A percentile compares a stretch with the other conserved stretches of the same genome.
These are phyloP conservation scores for Bombus waltoni DNA, from an alignment of 1,140 invertebrate species.

Conservation along the genomic window DNA sequence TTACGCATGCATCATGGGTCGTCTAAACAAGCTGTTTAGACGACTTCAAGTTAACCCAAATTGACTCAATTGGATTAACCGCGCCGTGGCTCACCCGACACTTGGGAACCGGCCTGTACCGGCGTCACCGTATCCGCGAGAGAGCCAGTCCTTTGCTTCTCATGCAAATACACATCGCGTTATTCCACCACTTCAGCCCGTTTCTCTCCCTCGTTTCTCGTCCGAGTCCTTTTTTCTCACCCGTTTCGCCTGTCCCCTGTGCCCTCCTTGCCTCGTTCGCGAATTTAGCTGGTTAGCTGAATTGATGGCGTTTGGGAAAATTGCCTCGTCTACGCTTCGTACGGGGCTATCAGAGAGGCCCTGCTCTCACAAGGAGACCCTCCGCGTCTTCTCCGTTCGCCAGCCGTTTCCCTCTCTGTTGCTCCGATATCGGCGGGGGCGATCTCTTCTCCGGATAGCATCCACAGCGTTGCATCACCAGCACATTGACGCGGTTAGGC, in stretches of 20 bases:
- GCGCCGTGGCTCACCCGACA: constrained; percentile 79
- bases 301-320: constrained; percentile 71
- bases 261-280: constrained; percentile 65
- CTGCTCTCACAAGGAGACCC: constrained; percentile 34
- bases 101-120: constrained; percentile 80
- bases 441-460: constrained; percentile 13
- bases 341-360: constrained; percentile 26
- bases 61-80: constrained; percentile 83
- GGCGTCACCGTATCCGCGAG: constrained; percentile 71
- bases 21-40: constrained; percentile 82
- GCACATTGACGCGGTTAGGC: not conserved
- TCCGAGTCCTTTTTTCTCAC: constrained; percentile 56
- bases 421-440: not conserved
- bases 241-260: constrained; percentile 39
- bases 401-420: not conserved
- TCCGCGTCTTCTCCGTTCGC: constrained; percentile 18
- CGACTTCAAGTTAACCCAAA: constrained; percentile 83
- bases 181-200: constrained; percentile 62
- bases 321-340: constrained; percentile 61
- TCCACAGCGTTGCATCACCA: constrained; percentile 34
- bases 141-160: constrained; percentile 78
- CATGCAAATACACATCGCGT: constrained; percentile 79
- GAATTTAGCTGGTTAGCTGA: constrained; percentile 70
- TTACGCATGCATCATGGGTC: constrained; percentile 74
- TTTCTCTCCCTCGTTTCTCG: constrained; percentile 30